Percentiles rank a stretch among this genome's conserved stretches.
Conservation (phyloP, 1,140 invertebrate genomes). For the Sarcophaga bullata region DNA sequence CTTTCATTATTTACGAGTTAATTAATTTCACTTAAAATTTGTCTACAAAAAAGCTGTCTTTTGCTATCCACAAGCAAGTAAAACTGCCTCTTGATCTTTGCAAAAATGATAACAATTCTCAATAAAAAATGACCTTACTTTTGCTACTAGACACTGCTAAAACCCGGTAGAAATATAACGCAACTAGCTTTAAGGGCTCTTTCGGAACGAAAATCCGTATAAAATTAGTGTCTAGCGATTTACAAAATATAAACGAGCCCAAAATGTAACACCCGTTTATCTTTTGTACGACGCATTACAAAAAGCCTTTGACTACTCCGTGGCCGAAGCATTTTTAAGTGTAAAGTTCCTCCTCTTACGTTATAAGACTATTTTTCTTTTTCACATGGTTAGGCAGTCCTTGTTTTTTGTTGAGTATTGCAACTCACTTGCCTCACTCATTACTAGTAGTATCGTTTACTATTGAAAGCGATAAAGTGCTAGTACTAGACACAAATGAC, state of each 20-base stretch:
- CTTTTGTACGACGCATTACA: slow-evolving; percentile 76
- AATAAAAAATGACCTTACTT: slow-evolving; percentile 51
- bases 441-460: neutral
- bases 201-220: slow-evolving; percentile 79
- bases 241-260: slow-evolving; percentile 84
- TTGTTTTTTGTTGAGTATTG: slow-evolving; percentile 61
- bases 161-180: slow-evolving; percentile 86
- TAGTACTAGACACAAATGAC: slow-evolving; percentile 1
- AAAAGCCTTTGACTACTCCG: slow-evolving; percentile 81
- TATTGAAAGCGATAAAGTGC: neutral
- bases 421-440: slow-evolving; percentile 54
- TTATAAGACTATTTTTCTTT: slow-evolving; percentile 77
- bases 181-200: slow-evolving; percentile 82
- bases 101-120: no score
- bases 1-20: no score
- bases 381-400: slow-evolving; percentile 68
- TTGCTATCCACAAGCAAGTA: no score
- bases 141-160: slow-evolving; percentile 84
- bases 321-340: slow-evolving; percentile 79
- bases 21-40: neutral
- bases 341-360: slow-evolving; percentile 80
- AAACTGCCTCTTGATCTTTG: no score
- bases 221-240: slow-evolving; percentile 79
- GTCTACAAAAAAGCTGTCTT: no score
- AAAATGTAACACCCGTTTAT: slow-evolving; percentile 72